Evolutionary conservation across 2,888 invertebrate species (phyloP).

Genomic region (Acleris laterana): DNA sequence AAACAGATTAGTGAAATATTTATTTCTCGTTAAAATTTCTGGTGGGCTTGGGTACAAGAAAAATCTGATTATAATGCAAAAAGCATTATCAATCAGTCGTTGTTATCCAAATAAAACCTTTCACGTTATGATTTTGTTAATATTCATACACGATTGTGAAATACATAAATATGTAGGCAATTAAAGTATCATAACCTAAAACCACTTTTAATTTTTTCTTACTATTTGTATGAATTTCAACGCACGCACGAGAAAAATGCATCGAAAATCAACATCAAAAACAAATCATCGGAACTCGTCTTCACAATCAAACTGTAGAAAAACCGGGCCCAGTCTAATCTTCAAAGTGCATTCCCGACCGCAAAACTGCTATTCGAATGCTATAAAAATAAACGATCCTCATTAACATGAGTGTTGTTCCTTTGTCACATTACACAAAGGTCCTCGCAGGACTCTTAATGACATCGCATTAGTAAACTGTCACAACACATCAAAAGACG

Average conservation of each 20-base stretch:
- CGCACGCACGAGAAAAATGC: neutral
- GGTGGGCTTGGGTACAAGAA: too few relatives aligned
- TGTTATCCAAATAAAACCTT: too few relatives aligned
- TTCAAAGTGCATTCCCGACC: slow-evolving; percentile 66
- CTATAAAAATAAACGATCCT: slow-evolving; percentile 79
- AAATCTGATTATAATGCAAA: too few relatives aligned
- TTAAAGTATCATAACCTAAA: too few relatives aligned
- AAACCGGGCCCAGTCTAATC: slow-evolving; percentile 64
- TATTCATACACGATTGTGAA: too few relatives aligned
- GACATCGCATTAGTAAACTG: slow-evolving; percentile 81
- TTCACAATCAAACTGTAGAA: slow-evolving; percentile 43
- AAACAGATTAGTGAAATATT: too few relatives aligned
- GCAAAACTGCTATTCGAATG: slow-evolving; percentile 75
- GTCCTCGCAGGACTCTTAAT: slow-evolving; percentile 67
- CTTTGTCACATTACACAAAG: slow-evolving; percentile 67
- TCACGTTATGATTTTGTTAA: too few relatives aligned
- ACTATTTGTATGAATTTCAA: too few relatives aligned
- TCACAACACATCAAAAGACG: slow-evolving; percentile 82
- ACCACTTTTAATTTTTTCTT: too few relatives aligned
- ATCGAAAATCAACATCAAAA: slow-evolving; percentile 8
- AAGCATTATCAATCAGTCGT: too few relatives aligned
- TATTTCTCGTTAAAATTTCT: too few relatives aligned
- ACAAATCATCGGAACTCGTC: slow-evolving; percentile 38
- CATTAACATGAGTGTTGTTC: slow-evolving; percentile 72
- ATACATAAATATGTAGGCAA: too few relatives aligned